Evolutionary conservation across 2,797 vertebrate genomes (phyloP), one percentile per base, ranked within the genome.

Genomic region (Propithecus deckenii): DNA sequence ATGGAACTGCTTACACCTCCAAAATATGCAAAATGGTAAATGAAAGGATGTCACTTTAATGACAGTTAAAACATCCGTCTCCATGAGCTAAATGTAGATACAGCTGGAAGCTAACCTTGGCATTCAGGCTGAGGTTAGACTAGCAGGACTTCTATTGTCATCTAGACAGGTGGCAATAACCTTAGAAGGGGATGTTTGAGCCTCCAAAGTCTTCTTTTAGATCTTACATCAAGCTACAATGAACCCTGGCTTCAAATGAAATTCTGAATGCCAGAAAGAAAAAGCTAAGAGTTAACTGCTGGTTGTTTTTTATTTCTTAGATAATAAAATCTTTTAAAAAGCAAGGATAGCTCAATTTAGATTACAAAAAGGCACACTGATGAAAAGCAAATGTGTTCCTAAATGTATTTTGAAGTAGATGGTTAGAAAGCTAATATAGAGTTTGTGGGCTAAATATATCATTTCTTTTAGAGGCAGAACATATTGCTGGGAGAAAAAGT

Each of bases 141-240:
- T 83, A 95, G 63, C 30, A 57, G 63, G 63, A 18, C 93, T 93
- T 97, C 92, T 97, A 75, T 95, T 85, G 97, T 95, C 86, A 95
- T 86, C 76, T 30, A 83, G 97, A 96, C 98, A 98, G 97, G 98
- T 98, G 98, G 96, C 94, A 96, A 96, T 61, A 74, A 91, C 97
- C 97, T 93, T 72, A 94, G 52, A 32, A 78, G 87, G 67, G 91
- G 93, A 35, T 30, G 35, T 85, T 94, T 96, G 97, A 87, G 92
- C 94, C 93, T 96, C 94, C 95, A 50, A 59, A 84, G 96, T 97
- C 98, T 97, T 98, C 98, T 95, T 98, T 98, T 98, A 98, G 98
- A 97, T 94, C 97, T 98, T 88, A 94, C 96, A 97, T 97, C 96
- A 93, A 97, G 75, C 94, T 96, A 96, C 95, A 57, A 65, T 25